These are phyloP conservation scores for Melanostoma scalare DNA, from an alignment of 2,888 invertebrate genomes.

Conservation along the genomic window DNA sequence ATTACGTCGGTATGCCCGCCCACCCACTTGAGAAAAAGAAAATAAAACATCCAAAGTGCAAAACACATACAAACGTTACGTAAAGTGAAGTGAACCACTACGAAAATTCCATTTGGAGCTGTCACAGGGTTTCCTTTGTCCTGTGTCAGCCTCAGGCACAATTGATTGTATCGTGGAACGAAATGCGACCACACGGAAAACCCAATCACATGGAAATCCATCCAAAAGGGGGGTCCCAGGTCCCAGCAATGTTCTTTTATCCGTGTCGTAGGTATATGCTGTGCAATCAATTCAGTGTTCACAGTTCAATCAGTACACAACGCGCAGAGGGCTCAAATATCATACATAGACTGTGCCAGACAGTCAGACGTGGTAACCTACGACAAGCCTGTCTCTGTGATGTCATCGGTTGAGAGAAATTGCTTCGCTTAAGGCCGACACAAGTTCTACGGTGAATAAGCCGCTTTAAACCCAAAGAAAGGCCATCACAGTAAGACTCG, in stretches of 20 bases:
- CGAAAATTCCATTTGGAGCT: constrained; percentile 41
- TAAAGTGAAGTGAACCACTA: constrained; percentile 2
- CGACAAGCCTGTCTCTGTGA: neutral
- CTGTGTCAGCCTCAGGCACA: constrained; percentile 42
- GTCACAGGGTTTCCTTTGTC: constrained; percentile 43
- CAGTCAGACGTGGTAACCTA: neutral
- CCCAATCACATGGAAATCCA: constrained; percentile 55
- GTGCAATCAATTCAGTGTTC: neutral
- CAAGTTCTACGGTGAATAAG: neutral
- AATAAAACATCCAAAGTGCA: neutral
- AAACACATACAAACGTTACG: neutral
- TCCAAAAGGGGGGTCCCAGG: constrained; percentile 15
- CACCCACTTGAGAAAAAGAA: constrained; percentile 30
- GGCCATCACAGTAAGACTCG: neutral
- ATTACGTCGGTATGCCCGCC: neutral
- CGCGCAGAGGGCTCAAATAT: neutral
- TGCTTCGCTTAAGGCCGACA: neutral
- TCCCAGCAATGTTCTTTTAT: constrained; percentile 11
- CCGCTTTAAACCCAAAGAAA: neutral
- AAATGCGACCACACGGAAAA: constrained; percentile 63
- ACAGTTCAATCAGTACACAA: neutral
- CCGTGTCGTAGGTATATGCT: constrained; percentile 1
- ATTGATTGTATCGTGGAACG: constrained; percentile 46
- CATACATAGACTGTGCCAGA: neutral
- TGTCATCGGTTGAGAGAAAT: neutral